These are phyloP conservation scores for Siniperca undulata DNA, from an alignment of 2,797 vertebrate species.

Conservation along the genomic window DNA sequence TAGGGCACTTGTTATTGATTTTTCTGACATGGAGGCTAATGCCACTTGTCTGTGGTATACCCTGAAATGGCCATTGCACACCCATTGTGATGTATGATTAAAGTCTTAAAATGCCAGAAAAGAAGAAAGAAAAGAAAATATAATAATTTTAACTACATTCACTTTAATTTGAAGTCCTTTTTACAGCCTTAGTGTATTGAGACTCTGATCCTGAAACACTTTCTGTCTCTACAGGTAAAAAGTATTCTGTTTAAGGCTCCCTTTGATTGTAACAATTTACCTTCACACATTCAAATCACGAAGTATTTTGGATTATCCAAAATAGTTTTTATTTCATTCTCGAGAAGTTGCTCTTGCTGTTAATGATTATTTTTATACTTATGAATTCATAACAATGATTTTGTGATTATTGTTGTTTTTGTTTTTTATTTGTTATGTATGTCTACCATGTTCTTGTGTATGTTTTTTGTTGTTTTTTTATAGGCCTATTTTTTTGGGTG, in stretches of 20 bases:
- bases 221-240: neutral
- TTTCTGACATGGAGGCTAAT: slow-evolving; percentile 57
- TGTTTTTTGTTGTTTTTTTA: neutral
- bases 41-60: slow-evolving; percentile 29
- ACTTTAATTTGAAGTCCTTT: neutral
- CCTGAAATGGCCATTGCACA: slow-evolving; percentile 32
- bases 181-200: neutral
- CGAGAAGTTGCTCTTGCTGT: neutral
- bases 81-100: neutral
- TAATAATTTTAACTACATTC: neutral
- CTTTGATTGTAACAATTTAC: neutral
- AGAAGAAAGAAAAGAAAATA: neutral
- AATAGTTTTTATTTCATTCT: neutral
- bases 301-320: neutral
- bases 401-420: neutral
- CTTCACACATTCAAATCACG: neutral
- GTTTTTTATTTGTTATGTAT: neutral
- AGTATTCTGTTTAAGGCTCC: neutral
- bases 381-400: too few relatives aligned
- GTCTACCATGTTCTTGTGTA: neutral
- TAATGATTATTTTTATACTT: neutral
- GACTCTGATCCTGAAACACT: too few relatives aligned
- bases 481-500: neutral
- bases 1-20: slow-evolving; percentile 55
- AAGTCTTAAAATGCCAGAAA: slow-evolving; percentile 7